phyloP scores from a whole-genome alignment of 2,888 invertebrate species.

The Epinotia brunnichana region DNA sequence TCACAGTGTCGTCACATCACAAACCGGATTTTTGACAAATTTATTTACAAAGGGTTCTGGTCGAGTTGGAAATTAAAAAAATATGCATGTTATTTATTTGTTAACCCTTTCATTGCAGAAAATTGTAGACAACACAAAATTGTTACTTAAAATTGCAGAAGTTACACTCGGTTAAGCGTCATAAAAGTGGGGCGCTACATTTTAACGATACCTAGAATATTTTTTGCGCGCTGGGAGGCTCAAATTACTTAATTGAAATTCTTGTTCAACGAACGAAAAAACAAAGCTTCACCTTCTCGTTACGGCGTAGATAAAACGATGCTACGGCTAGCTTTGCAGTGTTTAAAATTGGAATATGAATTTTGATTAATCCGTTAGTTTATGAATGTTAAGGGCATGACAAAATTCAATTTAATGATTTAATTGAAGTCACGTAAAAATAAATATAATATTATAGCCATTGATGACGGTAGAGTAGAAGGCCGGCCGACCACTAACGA shows the following conservation, averaged over 20 bases:
- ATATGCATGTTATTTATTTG: background rate
- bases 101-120: background rate
- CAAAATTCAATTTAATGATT: slow-evolving; percentile 48
- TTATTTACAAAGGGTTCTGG: background rate
- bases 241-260: slow-evolving; percentile 43
- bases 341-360: slow-evolving; percentile 4
- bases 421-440: slow-evolving; percentile 52
- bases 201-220: slow-evolving; percentile 34
- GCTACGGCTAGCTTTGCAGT: slow-evolving; percentile 13
- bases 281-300: slow-evolving; percentile 18
- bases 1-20: background rate
- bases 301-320: slow-evolving; percentile 20
- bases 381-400: slow-evolving; percentile 9
- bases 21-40: background rate
- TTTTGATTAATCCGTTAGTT: slow-evolving; percentile 12
- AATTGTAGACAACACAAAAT: background rate
- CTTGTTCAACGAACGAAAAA: slow-evolving; percentile 32
- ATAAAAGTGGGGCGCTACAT: slow-evolving; percentile 24
- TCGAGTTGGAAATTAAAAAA: background rate
- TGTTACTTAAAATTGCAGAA: background rate
- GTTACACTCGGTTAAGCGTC: slow-evolving; percentile 20
- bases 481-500: slow-evolving; percentile 60
- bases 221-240: slow-evolving; percentile 33
- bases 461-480: slow-evolving; percentile 61
- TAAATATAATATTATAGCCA: slow-evolving; percentile 60